These are phyloP conservation scores for Tonatia bakeri DNA, from an alignment of 2,113 vertebrate species.

Conservation along the genomic window DNA sequence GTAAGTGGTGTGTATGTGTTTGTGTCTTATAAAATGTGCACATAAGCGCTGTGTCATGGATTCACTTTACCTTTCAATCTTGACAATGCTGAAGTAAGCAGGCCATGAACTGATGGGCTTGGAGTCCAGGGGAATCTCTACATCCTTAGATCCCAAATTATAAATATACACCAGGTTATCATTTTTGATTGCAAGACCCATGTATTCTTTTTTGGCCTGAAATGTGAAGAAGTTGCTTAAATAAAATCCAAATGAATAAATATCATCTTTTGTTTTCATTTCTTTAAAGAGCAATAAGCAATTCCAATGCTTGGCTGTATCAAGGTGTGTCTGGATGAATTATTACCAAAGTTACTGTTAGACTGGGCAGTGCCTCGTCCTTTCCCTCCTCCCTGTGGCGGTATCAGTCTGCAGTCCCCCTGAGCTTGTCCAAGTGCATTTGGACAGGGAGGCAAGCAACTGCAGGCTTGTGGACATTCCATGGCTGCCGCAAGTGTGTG, in stretches of 20 bases:
- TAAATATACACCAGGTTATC: constrained; percentile 95
- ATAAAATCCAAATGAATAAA: neutral
- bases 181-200: constrained; percentile 96
- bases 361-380: neutral
- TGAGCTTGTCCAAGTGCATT: neutral
- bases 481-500: neutral
- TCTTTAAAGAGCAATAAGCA: neutral
- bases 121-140: constrained; percentile 94
- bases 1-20: too few relatives aligned
- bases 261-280: neutral
- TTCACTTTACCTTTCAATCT: constrained; percentile 91
- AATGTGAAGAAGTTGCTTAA: constrained; percentile 57
- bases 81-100: constrained; percentile 94
- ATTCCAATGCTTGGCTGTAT: neutral
- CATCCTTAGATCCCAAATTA: constrained; percentile 91
- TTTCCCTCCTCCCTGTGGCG: neutral
- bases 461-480: neutral
- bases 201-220: constrained; percentile 92
- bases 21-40: neutral
- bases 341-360: neutral
- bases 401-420: too few relatives aligned
- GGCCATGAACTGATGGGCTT: constrained; percentile 97
- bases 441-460: neutral
- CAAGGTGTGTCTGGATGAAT: neutral
- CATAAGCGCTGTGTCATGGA: too few relatives aligned